phyloP scores from a whole-genome alignment of 2,113 vertebrate species.

The Seriola quinqueradiata region DNA sequence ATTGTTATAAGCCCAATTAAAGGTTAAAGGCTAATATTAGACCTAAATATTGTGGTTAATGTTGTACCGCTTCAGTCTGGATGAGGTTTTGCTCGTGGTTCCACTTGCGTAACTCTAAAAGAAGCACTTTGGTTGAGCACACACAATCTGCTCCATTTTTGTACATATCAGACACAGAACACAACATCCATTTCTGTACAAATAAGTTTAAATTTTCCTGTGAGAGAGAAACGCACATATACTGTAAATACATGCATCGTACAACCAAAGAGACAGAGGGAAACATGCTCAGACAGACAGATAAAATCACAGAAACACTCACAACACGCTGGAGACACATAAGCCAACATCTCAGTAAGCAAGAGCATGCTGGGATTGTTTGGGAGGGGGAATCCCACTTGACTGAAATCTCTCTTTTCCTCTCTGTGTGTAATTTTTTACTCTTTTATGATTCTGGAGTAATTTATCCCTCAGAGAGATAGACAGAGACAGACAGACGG shows the following conservation, averaged over 20 bases:
- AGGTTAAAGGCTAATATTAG: background rate
- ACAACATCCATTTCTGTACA: slow-evolving; percentile 41
- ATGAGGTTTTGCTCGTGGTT: background rate
- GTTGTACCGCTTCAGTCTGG: background rate
- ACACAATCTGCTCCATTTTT: background rate
- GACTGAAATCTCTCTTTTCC: slow-evolving; percentile 74
- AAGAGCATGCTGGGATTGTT: slow-evolving; percentile 71
- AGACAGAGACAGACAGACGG: slow-evolving; percentile 52
- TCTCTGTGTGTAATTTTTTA: slow-evolving; percentile 57
- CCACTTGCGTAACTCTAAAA: background rate
- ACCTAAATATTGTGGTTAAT: background rate
- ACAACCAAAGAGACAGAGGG: slow-evolving; percentile 35
- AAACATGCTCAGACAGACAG: slow-evolving; percentile 48
- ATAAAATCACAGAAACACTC: slow-evolving; percentile 60
- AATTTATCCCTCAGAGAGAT: slow-evolving; percentile 93
- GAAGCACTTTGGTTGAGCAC: background rate
- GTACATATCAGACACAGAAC: background rate
- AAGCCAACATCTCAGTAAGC: slow-evolving; percentile 56
- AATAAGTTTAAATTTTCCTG: slow-evolving; percentile 41
- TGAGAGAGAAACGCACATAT: slow-evolving; percentile 39
- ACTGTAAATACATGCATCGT: slow-evolving; percentile 27
- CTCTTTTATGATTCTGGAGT: slow-evolving; percentile 90
- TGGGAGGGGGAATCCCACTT: slow-evolving; percentile 74
- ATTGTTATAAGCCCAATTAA: background rate
- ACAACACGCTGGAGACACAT: slow-evolving; percentile 53